A percentile compares a stretch with the other conserved stretches of the same genome.
These are phyloP conservation scores for Amitus sp. DNA, from an alignment of 2,888 invertebrate species.

Conservation along the genomic window DNA sequence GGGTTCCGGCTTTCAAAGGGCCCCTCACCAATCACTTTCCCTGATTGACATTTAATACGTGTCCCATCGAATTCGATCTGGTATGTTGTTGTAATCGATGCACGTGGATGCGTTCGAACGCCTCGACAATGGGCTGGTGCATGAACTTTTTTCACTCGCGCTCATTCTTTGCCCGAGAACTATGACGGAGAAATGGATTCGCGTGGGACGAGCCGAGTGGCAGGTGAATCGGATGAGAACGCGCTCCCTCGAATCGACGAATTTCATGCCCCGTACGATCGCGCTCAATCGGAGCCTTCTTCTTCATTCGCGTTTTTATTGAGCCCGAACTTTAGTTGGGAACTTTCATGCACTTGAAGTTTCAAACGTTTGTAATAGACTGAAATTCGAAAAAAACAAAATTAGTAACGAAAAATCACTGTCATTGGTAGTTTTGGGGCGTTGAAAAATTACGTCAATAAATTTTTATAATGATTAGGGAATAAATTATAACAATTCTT, in stretches of 20 bases:
- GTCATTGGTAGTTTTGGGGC: too few species aligned
- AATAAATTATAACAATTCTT: too few species aligned
- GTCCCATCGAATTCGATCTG: conserved; percentile 51
- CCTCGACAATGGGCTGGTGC: conserved; percentile 23
- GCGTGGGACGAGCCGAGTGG: conserved; percentile 27
- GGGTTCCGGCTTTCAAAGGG: conserved; percentile 31
- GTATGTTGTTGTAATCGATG: conserved; percentile 49
- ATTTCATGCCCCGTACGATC: conserved; percentile 10
- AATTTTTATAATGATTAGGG: too few species aligned
- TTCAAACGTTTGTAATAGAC: too few species aligned
- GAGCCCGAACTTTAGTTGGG: too few species aligned
- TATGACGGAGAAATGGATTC: conserved; percentile 22
- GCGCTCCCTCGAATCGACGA: conserved; percentile 5
- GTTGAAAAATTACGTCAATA: too few species aligned
- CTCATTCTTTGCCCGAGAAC: conserved; percentile 7
- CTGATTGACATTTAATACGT: conserved; percentile 63
- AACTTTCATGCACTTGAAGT: too few species aligned
- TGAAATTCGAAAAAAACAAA: too few species aligned
- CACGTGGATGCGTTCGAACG: conserved; percentile 39
- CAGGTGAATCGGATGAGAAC: conserved; percentile 29
- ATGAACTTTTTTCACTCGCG: not conserved
- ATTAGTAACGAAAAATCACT: too few species aligned
- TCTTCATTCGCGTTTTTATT: too few species aligned
- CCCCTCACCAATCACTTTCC: conserved; percentile 62
- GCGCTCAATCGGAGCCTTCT: too few species aligned